A percentile compares a stretch with the other conserved stretches of the same genome.
Evolutionary conservation across 2,888 invertebrate genomes (phyloP).

Genomic region (Notodonta ziczac): DNA sequence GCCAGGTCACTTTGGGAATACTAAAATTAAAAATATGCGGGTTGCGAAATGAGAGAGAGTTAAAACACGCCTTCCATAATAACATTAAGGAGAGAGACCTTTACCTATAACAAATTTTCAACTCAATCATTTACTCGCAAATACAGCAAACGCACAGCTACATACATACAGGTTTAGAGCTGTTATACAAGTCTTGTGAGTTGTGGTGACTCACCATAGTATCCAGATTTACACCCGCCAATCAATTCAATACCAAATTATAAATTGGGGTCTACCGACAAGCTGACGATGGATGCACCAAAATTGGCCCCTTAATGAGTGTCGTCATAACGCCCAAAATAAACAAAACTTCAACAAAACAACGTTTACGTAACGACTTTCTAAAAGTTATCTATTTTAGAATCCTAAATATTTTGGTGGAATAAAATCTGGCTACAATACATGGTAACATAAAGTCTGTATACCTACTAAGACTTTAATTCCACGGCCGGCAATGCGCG

Average conservation of each 20-base stretch:
- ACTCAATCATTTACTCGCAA: no score
- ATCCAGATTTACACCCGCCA: constrained; percentile 27
- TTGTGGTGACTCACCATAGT: constrained; percentile 19
- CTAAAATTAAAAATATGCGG: not conserved
- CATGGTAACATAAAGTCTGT: not conserved
- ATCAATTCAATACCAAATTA: constrained; percentile 35
- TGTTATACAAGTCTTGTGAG: constrained; percentile 18
- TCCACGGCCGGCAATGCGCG: not conserved
- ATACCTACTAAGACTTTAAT: not conserved
- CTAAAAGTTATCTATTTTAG: not conserved
- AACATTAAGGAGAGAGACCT: no score
- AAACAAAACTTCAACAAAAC: constrained; percentile 10
- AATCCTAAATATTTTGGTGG: no score
- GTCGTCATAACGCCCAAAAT: constrained; percentile 15
- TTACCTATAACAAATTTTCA: no score
- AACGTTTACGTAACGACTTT: constrained; percentile 31
- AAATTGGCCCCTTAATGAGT: constrained; percentile 28
- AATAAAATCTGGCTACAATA: not conserved
- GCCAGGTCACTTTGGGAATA: constrained; percentile 1
- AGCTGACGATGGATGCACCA: constrained; percentile 31
- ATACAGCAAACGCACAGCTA: no score
- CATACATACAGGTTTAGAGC: not conserved
- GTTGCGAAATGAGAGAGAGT: constrained; percentile 3
- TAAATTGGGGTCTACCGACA: constrained; percentile 16
- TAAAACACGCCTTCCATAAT: no score